Evolutionary conservation across 2,113 vertebrate species (phyloP).

Genomic region (Ceuthmochares aereus): DNA sequence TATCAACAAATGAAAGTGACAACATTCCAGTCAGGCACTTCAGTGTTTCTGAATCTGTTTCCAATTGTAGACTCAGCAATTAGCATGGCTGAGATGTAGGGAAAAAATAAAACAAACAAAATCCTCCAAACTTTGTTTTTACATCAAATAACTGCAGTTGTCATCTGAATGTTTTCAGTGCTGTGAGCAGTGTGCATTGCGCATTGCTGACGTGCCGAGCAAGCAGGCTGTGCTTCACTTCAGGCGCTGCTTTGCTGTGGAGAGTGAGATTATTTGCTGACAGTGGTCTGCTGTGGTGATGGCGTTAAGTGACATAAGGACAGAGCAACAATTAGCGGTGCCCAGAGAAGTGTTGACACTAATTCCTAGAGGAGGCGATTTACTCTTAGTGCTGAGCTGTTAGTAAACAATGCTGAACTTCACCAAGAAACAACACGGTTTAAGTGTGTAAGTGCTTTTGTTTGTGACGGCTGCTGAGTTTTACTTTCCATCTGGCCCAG

Average conservation of each 20-base stretch:
- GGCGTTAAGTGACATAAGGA: constrained; percentile 3
- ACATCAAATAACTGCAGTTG: background rate
- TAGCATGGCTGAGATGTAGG: background rate
- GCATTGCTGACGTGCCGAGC: fast-evolving
- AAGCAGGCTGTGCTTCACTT: background rate
- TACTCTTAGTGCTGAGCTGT: constrained; percentile 33
- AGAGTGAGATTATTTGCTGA: background rate
- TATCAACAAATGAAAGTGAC: background rate
- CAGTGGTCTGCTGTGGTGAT: background rate
- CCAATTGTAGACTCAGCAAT: background rate
- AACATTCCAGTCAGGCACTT: background rate
- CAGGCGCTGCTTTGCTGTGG: background rate
- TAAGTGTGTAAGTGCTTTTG: constrained; percentile 33
- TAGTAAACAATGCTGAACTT: constrained; percentile 53
- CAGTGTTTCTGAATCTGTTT: background rate
- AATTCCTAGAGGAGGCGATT: constrained; percentile 26
- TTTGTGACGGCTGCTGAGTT: constrained; percentile 76
- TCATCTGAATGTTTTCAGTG: background rate
- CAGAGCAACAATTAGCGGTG: constrained; percentile 46
- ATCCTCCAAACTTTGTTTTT: background rate
- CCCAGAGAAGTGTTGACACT: constrained; percentile 30
- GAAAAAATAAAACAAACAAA: background rate
- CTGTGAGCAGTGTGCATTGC: background rate
- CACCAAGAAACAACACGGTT: background rate
- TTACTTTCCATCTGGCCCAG: constrained; percentile 84